Evolutionary conservation across 2,113 vertebrate genomes (phyloP).

Genomic region (Mirza zaza): DNA sequence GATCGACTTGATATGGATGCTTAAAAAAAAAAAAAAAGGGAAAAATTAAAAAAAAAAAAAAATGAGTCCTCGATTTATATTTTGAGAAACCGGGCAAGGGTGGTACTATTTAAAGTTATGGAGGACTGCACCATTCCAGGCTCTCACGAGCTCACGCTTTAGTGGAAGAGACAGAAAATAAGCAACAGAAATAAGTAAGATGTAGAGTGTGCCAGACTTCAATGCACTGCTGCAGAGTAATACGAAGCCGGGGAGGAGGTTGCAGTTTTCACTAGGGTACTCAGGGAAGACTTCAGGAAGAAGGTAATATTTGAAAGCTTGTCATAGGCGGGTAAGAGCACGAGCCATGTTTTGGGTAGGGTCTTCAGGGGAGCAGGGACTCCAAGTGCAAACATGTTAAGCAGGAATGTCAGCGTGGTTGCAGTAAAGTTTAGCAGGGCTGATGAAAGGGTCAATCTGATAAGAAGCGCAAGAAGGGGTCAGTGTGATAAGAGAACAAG

Average conservation of each 20-base stretch:
- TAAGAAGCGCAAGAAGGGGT: not conserved
- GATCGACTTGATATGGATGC: not conserved
- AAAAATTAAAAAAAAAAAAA: not conserved
- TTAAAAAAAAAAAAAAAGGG: conserved; percentile 32
- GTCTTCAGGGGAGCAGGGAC: not conserved
- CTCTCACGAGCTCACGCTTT: not conserved
- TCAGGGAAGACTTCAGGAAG: not conserved
- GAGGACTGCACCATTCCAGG: not conserved
- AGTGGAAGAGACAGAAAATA: not conserved
- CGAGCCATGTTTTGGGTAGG: not conserved
- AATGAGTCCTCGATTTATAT: not conserved
- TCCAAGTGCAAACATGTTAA: not conserved
- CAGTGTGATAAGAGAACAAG: not conserved
- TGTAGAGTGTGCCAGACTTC: not conserved
- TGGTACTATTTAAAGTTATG: not conserved
- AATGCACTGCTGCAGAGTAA: not conserved
- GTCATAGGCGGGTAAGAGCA: not conserved
- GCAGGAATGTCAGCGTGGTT: not conserved
- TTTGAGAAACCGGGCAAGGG: conserved; percentile 27
- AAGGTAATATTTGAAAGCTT: not conserved
- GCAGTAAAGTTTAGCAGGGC: not conserved
- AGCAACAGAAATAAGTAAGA: not conserved
- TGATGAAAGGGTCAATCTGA: not conserved
- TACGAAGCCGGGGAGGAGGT: not conserved
- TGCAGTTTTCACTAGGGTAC: not conserved